phyloP scores from a whole-genome alignment of 1,140 invertebrate genomes.

The Propsilocerus akamusi region DNA sequence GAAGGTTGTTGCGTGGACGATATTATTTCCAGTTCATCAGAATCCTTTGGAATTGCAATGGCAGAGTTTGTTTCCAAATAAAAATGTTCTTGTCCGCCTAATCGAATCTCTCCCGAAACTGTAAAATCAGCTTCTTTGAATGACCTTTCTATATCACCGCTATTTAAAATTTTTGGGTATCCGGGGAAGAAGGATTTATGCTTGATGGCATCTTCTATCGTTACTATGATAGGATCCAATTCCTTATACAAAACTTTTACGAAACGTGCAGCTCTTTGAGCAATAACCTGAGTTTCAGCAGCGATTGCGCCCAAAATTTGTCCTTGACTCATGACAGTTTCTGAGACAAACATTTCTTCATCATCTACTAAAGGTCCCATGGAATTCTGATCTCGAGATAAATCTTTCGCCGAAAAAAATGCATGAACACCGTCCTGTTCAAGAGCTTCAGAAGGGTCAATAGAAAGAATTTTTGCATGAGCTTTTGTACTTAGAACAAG shows the following conservation, averaged over 20 bases:
- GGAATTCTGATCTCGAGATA: slow-evolving; percentile 37
- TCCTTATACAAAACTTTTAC: slow-evolving; percentile 62
- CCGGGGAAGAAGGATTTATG: slow-evolving; percentile 44
- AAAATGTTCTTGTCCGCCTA: slow-evolving; percentile 92
- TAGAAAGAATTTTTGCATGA: slow-evolving; percentile 55
- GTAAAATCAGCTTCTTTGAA: slow-evolving; percentile 42
- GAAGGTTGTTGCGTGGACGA: slow-evolving; percentile 66
- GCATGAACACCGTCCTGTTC: slow-evolving; percentile 48
- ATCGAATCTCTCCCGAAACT: slow-evolving; percentile 52
- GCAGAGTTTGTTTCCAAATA: slow-evolving; percentile 77
- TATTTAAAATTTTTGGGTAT: slow-evolving; percentile 27
- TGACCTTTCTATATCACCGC: slow-evolving; percentile 46
- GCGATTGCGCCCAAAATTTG: slow-evolving; percentile 62
- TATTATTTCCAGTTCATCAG: slow-evolving; percentile 72
- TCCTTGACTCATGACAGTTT: slow-evolving; percentile 50
- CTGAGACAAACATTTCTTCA: slow-evolving; percentile 53
- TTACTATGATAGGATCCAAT: slow-evolving; percentile 53
- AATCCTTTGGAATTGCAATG: slow-evolving; percentile 56
- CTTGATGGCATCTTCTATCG: slow-evolving; percentile 69
- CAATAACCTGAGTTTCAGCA: slow-evolving; percentile 47
- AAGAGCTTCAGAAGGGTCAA: slow-evolving; percentile 55
- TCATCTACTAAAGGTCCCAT: slow-evolving; percentile 53
- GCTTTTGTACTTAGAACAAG: slow-evolving; percentile 61
- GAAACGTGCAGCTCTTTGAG: slow-evolving; percentile 51
- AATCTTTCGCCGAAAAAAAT: slow-evolving; percentile 52